phyloP scores from a whole-genome alignment of 2,113 vertebrate genomes.

The Pterocles orientalis region DNA sequence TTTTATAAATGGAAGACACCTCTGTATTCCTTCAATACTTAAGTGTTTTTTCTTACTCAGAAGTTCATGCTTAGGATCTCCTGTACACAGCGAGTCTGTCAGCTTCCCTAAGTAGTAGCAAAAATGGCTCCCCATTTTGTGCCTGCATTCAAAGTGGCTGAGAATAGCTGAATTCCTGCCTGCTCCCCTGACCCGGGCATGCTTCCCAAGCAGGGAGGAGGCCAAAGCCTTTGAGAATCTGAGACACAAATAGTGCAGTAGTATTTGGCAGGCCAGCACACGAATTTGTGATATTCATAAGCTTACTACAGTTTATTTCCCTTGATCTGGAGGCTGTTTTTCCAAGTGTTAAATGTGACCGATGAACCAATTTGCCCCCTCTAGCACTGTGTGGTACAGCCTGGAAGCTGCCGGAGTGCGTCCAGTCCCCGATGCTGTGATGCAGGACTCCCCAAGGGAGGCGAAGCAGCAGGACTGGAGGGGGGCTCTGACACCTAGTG shows the following conservation, averaged over 20 bases:
- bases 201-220: background rate
- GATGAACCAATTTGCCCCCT: background rate
- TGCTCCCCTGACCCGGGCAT: background rate
- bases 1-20: background rate
- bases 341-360: background rate
- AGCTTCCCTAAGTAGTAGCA: background rate
- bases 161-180: background rate
- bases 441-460: background rate
- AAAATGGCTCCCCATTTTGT: background rate
- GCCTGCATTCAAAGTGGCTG: background rate
- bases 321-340: background rate
- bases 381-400: fast-evolving
- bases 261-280: background rate
- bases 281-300: background rate
- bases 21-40: background rate
- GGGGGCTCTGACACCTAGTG: conserved; percentile 8
- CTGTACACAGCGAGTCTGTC: background rate
- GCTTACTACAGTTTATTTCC: background rate
- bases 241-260: background rate
- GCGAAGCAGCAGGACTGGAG: background rate
- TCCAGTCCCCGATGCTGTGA: fast-evolving
- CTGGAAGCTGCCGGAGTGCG: background rate
- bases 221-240: background rate
- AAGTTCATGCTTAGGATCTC: background rate
- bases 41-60: background rate